Base-by-base conservation (phyloP, 2,113 vertebrate genomes). In the Erpornis zantholeuca region DNA sequence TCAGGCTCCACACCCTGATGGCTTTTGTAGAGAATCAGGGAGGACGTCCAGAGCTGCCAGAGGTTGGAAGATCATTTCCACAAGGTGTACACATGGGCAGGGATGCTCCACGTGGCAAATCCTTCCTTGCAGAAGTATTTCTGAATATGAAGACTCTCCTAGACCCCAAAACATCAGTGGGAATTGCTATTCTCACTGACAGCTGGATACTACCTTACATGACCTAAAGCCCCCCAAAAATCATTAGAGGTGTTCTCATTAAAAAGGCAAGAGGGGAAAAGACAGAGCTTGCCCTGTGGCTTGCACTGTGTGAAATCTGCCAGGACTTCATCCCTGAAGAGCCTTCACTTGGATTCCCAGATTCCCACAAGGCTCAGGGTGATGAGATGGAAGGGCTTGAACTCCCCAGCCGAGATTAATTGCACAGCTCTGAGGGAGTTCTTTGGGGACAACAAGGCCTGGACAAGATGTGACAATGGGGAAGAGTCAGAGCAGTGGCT, bases 1-100 rank as follows among this genome's bases (percentile, higher is more conserved):
- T 73, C 22, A 16, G 29, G 25, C 28, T 50, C 53, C 29, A 1
- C 6, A 1, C 59, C 42, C 42, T 86, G 81, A n/a, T 68, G 76
- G 64, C 40, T 71, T 86, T 59, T 47, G n/a, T 83, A 83, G 86
- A 82, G 68, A 42, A 5, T 4, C 25, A 47, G 60, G 60, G 83
- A 94, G 47, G 49, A 38, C 3, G 11, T 49, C 40, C 60, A 47
- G 86, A 73, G 27, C 60, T 59, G 71, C 19, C 33, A n/a, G n/a
- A 14, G 88, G 70, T 15, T 40, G 38, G 57, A 29, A 78, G 66
- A 71, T 72, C 44, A 49, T 49, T 40, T 31, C 66, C 23, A 3
- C 3, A 3, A 50, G 47, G 22, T 16, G 42, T 1, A 12, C 40
- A 3, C 0, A 3, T 0, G 1, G 24, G 9, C 75, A 86, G 42